A percentile compares a stretch with the other conserved stretches of the same genome.
Evolutionary conservation across 2,888 invertebrate genomes (phyloP).

Genomic region (Sialis fuliginosa): DNA sequence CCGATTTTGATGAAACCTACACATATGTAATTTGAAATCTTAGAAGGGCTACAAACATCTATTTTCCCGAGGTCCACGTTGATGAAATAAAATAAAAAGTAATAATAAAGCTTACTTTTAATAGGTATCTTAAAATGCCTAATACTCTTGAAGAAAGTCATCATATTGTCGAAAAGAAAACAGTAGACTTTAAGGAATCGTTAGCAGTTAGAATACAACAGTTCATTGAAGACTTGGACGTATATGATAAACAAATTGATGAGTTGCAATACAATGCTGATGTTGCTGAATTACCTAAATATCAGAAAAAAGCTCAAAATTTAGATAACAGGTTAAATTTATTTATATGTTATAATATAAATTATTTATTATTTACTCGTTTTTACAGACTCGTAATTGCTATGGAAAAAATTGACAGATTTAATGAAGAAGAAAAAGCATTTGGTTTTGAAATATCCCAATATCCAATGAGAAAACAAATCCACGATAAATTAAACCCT

Average conservation of each 20-base stretch:
- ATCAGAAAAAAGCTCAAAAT: conserved; percentile 61
- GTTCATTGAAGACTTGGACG: conserved; percentile 66
- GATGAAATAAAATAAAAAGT: not conserved
- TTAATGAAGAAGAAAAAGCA: conserved; percentile 80
- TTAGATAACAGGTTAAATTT: conserved; percentile 45
- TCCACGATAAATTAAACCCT: conserved; percentile 65
- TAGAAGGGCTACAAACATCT: no score
- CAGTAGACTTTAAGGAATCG: conserved; percentile 67
- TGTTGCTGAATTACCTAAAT: conserved; percentile 62
- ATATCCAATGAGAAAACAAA: conserved; percentile 67
- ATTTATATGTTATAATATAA: not conserved
- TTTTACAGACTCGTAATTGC: conserved; percentile 45
- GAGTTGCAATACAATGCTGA: conserved; percentile 81
- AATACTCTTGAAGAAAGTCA: conserved; percentile 70
- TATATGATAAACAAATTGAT: conserved; percentile 62
- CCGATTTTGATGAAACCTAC: no score
- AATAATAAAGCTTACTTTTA: conserved; percentile 8
- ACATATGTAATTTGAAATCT: no score
- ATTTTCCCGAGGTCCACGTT: no score
- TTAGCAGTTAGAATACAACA: conserved; percentile 61
- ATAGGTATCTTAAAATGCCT: conserved; percentile 63
- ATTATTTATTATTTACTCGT: not conserved
- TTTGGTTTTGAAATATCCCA: conserved; percentile 78
- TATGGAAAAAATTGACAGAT: conserved; percentile 63
- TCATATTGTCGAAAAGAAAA: conserved; percentile 62